Conservation (phyloP, 92 coral and sea anemone species). For the Virgularia gustaviana region DNA sequence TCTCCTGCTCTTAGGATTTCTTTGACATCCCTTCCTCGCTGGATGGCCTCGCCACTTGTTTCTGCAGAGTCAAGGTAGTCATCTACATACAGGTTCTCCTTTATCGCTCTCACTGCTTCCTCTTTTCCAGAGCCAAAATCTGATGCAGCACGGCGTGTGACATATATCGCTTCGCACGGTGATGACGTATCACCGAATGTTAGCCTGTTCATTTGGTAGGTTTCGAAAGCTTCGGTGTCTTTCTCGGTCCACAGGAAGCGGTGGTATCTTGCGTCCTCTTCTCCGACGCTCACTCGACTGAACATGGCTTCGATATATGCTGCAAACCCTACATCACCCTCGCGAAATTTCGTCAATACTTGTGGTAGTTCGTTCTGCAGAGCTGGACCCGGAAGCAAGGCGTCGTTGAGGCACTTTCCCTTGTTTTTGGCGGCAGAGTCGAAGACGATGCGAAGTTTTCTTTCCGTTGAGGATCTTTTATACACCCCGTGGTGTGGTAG, state of each 20-base stretch:
- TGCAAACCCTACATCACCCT: conserved; percentile 47
- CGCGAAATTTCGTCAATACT: conserved; percentile 35
- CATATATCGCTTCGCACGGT: conserved; percentile 54
- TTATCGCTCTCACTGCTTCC: conserved; percentile 46
- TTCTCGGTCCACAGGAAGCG: conserved; percentile 58
- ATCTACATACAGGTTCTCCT: conserved; percentile 52
- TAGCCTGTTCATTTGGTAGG: conserved; percentile 42
- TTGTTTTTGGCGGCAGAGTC: conserved; percentile 23
- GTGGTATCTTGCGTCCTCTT: conserved; percentile 51
- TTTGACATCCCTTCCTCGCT: conserved; percentile 19
- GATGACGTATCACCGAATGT: conserved; percentile 54
- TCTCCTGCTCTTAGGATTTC: conserved; percentile 44
- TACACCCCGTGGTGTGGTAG: conserved; percentile 29
- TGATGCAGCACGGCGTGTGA: conserved; percentile 49
- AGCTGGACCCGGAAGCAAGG: conserved; percentile 41
- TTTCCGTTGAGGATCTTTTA: conserved; percentile 13
- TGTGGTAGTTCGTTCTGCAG: conserved; percentile 44
- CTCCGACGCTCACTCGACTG: conserved; percentile 42
- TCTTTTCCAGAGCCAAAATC: conserved; percentile 28
- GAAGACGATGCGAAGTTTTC: conserved; percentile 15
- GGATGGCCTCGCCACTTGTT: conserved; percentile 45
- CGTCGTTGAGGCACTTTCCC: conserved; percentile 48
- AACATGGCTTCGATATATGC: conserved; percentile 61
- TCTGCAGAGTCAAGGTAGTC: conserved; percentile 48
- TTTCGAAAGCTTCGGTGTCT: conserved; percentile 21